Percentiles rank a stretch among this genome's conserved stretches.
Conservation (phyloP, 1,140 invertebrate genomes). For the Mercenaria mercenaria region DNA sequence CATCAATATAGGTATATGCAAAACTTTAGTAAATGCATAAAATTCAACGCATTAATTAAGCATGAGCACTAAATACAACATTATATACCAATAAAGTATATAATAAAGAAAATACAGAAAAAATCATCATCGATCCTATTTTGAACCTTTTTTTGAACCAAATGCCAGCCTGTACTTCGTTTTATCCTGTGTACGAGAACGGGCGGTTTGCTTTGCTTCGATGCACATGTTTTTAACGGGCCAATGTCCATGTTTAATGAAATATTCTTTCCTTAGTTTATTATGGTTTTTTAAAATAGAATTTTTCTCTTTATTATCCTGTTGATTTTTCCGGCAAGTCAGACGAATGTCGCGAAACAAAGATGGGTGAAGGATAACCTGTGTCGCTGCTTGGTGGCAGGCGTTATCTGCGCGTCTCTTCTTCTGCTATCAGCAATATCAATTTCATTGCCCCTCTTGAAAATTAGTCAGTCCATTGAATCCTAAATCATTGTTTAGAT, state of each 20-base stretch:
- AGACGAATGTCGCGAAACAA: background rate
- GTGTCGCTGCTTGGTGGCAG: background rate
- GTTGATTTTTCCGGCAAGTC: background rate
- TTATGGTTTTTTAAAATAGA: conserved; percentile 25
- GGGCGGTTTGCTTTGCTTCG: background rate
- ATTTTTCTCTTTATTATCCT: background rate
- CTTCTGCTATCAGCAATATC: background rate
- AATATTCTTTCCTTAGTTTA: conserved; percentile 42
- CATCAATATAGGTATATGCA: no score
- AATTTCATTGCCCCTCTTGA: conserved; percentile 51
- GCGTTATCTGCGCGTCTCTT: background rate
- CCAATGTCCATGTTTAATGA: conserved; percentile 50
- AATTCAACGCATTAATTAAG: no score
- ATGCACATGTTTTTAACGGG: background rate
- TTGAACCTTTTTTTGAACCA: conserved; percentile 14
- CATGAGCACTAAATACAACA: no score
- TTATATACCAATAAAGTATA: no score
- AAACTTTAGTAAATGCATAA: no score
- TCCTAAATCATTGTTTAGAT: background rate
- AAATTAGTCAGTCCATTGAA: conserved; percentile 52
- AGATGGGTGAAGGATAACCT: conserved; percentile 43
- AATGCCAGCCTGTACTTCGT: background rate
- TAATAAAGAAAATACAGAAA: no score
- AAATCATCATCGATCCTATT: background rate
- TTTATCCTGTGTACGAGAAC: background rate